Evolutionary conservation across 2,113 vertebrate genomes (phyloP), one percentile per base, ranked within the genome.

Genomic region (Tachysurus vachellii): DNA sequence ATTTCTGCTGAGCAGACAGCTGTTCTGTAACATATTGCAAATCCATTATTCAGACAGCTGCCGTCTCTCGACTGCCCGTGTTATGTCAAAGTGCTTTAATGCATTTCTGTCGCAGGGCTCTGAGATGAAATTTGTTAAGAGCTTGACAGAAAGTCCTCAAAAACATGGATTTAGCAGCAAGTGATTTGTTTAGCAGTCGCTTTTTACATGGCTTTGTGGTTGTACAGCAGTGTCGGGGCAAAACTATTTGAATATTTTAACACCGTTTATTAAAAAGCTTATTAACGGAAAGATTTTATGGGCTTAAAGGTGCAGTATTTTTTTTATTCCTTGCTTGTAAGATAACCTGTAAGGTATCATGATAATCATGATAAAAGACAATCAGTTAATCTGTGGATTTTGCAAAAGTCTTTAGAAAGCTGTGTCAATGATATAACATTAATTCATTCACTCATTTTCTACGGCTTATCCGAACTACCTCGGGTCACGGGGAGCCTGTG

Each of bases 11-110:
- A 82, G 90, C 89, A 91, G 93, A 94, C 95, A 95, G 93, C 92
- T 95, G 95, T 94, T 95, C 61, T 13, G 36, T 81, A 92, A 91
- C 94, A 95, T 95, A 94, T 93, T 94, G 94, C 88, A 82, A 86
- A 93, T 96, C 88, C 91, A 96, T 96, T 94, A 96, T 96, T 95
- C 92, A 96, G 89, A 86, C 76, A 91, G 0, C 77, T 83, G 82
- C 84, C 87, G 89, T 92, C 93, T 94, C 93, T 85, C 91, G 91
- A 92, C 91, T 82, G 91, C 71, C 86, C 91, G 89, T 90, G 92
- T 94, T 91, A 94, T 94, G 93, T 94, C 94, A 95, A 94, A 95
- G 91, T 92, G 92, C 94, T 95, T 95, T 93, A 94, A 95, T 91
- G 94, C 93, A 94, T 94, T 95, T 94, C 94, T 91, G 88, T 92